Evolutionary conservation across 2,113 vertebrate species (phyloP).

Genomic region (Lethenteron camtschaticum): DNA sequence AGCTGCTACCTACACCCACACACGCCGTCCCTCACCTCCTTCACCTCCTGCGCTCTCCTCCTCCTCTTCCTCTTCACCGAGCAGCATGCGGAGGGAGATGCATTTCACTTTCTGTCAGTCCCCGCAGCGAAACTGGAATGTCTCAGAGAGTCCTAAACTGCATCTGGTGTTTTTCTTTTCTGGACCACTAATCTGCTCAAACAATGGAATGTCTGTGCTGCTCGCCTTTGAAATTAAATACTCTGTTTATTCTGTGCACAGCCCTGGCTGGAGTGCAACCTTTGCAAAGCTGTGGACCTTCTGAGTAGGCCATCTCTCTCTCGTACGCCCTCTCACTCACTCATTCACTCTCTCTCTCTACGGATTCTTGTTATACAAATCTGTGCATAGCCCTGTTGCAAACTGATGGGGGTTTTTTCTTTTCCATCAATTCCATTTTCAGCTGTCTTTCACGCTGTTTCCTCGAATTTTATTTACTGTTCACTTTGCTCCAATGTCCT

Average conservation of each 20-base stretch:
- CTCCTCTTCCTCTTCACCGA: too few species aligned
- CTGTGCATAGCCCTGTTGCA: too few species aligned
- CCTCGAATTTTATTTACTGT: too few species aligned
- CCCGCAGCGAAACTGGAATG: conserved; percentile 4
- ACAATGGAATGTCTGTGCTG: conserved; percentile 6
- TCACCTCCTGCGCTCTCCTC: too few species aligned
- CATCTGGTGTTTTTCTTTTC: conserved; percentile 6
- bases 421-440: too few species aligned
- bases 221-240: conserved; percentile 5
- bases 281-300: neutral
- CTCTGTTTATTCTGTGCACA: conserved; percentile 6
- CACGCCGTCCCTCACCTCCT: too few species aligned
- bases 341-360: neutral
- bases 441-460: too few species aligned
- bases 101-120: neutral
- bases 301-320: neutral
- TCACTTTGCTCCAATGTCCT: too few species aligned
- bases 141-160: conserved; percentile 4
- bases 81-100: too few species aligned
- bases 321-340: neutral
- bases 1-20: too few species aligned
- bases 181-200: conserved; percentile 5
- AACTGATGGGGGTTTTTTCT: too few species aligned
- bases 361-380: neutral
- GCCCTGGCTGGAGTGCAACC: neutral